Conservation (phyloP, 1,140 invertebrate genomes). For the Zelostemma sp. region DNA sequence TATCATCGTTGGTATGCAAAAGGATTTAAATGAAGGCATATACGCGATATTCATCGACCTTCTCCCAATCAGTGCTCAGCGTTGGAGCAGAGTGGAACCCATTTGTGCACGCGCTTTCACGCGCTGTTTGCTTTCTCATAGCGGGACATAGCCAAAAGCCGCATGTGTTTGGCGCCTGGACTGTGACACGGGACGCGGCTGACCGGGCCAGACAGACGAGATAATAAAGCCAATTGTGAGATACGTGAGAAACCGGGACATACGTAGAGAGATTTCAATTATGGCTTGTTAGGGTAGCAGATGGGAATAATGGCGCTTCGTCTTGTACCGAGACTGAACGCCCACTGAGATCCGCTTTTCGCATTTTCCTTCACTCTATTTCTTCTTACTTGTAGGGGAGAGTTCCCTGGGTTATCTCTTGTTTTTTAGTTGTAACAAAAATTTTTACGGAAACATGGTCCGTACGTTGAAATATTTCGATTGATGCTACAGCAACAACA, state of each 20-base stretch:
- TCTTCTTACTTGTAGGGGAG: neutral
- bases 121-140: slow-evolving; percentile 14
- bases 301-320: slow-evolving; percentile 44
- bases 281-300: slow-evolving; percentile 50
- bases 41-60: slow-evolving; percentile 29
- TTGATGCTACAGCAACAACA: too few species aligned
- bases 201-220: slow-evolving; percentile 26
- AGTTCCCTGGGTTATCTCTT: too few species aligned
- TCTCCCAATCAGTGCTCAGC: slow-evolving; percentile 29
- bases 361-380: slow-evolving; percentile 18
- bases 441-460: too few species aligned
- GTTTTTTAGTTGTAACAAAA: too few species aligned
- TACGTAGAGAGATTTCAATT: slow-evolving; percentile 53
- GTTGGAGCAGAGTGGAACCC: slow-evolving; percentile 12
- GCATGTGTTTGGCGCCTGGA: slow-evolving; percentile 19
- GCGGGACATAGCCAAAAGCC: neutral
- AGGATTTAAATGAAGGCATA: slow-evolving; percentile 12
- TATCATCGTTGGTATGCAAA: slow-evolving; percentile 13
- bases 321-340: slow-evolving; percentile 20
- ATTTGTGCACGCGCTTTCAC: slow-evolving; percentile 33
- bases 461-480: too few species aligned
- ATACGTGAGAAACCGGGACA: slow-evolving; percentile 50
- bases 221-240: slow-evolving; percentile 54
- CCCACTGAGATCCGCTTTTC: slow-evolving; percentile 33
- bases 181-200: slow-evolving; percentile 16